phyloP scores from a whole-genome alignment of 1,140 invertebrate genomes.

The Drosophila biarmipes region DNA sequence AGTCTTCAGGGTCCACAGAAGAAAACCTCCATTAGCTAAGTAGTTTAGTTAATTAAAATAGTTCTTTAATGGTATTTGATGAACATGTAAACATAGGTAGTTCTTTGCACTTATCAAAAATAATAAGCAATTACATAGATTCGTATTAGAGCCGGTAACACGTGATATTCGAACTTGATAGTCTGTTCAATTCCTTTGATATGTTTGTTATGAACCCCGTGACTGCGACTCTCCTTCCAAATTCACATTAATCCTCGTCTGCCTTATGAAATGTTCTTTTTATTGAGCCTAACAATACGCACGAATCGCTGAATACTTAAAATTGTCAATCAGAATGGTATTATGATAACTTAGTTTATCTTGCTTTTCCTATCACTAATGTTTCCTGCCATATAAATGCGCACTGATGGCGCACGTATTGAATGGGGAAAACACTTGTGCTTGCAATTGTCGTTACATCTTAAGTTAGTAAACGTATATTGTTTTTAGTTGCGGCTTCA shows the following conservation, averaged over 20 bases:
- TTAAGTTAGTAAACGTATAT: conserved; percentile 92
- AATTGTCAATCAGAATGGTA: conserved; percentile 49
- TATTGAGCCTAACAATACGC: conserved; percentile 49
- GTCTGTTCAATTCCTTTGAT: conserved; percentile 4
- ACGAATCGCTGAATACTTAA: conserved; percentile 44
- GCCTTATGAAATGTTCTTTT: conserved; percentile 37
- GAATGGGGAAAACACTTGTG: conserved; percentile 49
- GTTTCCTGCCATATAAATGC: conserved; percentile 31
- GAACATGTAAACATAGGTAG: neutral
- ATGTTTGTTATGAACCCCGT: conserved; percentile 16
- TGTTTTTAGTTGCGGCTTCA: conserved; percentile 94
- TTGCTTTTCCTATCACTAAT: conserved; percentile 52
- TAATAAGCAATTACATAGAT: conserved; percentile 2
- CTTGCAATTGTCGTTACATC: conserved; percentile 28
- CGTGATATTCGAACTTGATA: neutral
- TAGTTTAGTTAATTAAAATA: neutral
- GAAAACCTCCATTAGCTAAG: neutral
- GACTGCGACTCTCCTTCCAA: neutral
- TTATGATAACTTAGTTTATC: conserved; percentile 47
- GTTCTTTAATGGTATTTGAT: conserved; percentile 4
- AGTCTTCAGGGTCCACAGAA: neutral
- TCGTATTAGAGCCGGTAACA: neutral
- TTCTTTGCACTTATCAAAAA: neutral
- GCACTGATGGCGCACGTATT: conserved; percentile 27
- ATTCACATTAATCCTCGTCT: conserved; percentile 25